Evolutionary conservation across 2,797 vertebrate species (phyloP).

Genomic region (Enteromius viviparus): DNA sequence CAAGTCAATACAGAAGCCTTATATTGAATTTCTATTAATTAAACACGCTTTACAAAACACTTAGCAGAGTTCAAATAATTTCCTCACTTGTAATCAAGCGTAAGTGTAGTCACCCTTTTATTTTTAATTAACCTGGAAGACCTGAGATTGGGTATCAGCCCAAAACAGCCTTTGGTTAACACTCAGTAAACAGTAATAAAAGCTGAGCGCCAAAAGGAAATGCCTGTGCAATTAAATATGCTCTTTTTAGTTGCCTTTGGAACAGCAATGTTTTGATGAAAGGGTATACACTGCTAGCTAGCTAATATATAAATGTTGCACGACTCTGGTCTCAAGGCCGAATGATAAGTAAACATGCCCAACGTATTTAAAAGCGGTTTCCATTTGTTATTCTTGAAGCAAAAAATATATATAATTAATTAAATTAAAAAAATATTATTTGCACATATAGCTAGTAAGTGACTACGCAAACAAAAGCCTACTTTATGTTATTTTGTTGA

Average conservation of each 20-base stretch:
- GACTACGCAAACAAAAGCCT: neutral
- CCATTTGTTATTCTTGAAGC: too few species aligned
- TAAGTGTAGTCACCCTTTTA: neutral
- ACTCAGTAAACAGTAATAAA: constrained; percentile 23
- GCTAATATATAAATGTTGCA: constrained; percentile 37
- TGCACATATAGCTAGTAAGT: neutral
- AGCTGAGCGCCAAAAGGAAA: constrained; percentile 2
- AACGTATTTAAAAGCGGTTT: neutral
- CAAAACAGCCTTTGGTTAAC: constrained; percentile 5
- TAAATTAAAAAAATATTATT: neutral
- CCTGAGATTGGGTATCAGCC: constrained; percentile 16
- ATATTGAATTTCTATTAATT: neutral
- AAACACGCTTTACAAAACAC: neutral
- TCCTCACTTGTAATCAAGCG: neutral
- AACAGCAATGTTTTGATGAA: constrained; percentile 20
- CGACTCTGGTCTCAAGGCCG: neutral
- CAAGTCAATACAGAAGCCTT: neutral
- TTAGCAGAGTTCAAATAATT: neutral
- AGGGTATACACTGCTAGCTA: constrained; percentile 14
- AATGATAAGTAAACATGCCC: neutral
- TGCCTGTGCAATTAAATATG: constrained; percentile 33
- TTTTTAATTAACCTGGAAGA: constrained; percentile 32
- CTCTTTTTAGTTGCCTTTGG: constrained; percentile 37
- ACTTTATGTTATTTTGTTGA: neutral
- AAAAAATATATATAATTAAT: too few species aligned